Evolutionary conservation across 2,113 vertebrate species (phyloP), one percentile per base, ranked within the genome.

Genomic region (Ophthalmolycus amberensis): DNA sequence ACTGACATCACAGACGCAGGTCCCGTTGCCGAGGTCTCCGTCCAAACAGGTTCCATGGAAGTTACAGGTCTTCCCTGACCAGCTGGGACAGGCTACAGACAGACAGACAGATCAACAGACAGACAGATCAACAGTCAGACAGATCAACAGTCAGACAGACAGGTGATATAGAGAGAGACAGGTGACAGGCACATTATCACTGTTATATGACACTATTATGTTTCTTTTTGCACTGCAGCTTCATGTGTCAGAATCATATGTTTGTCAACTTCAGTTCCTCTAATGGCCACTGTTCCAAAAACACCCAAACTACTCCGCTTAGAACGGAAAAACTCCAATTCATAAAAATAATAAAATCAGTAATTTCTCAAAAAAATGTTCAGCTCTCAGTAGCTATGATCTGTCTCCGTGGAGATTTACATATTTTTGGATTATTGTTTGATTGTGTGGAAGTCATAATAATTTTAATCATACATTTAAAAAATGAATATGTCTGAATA

Each of bases 1-100:
- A 89, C 95, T 95, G 32, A 98, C 98, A 86, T 98, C 88, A 91
- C 98, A 99, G 78, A 95, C 59, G 22, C 98, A 99, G 79, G 96
- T 99, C 66, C 98, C 98, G 0, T 99, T 99, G 44, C 93, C 95
- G 0, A 78, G 29, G 0, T 95, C 89, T 29, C 97, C 97, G 20
- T 97, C 96, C 88, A 95, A n/a, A 80, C 98, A 99, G 7, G 62
- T 95, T 6, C 98, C 98, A 0, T 94, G 96, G 83, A 94, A 93
- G 50, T 58, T 97, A 85, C 98, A 99, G 2, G 95, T 92, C 48
- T 91, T 96, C 50, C 91, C 85, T 1, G 95, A 93, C 85, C 95
- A 95, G 27, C 95, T 97, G 0, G 97, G 97, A 83, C 98, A 99
- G 66, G 96, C 98, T 99, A 29, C 44, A 60, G 42, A 48, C 2